Evolutionary conservation across 2,797 vertebrate species (phyloP), one percentile per base, ranked within the genome.

Genomic region (Tragopan temminckii): DNA sequence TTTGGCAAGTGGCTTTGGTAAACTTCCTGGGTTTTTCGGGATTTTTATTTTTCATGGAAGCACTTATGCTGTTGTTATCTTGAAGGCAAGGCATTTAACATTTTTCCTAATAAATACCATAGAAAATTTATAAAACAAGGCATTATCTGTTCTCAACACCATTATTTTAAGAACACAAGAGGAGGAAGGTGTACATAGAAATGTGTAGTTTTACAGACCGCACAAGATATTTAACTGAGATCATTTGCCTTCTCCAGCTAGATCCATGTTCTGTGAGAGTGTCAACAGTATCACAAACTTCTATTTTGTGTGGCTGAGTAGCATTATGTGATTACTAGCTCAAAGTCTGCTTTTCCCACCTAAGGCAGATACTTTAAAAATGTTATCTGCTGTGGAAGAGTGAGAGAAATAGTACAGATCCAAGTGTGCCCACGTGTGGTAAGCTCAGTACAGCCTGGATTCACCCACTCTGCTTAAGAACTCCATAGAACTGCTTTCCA

Each of bases 1-100:
- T 98, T 98, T 98, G 98, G 98, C 98, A 98, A 97, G 95, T 97
- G 97, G 97, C 98, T 98, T 97, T 98, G 98, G 98, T 98, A 97
- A 96, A 95, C 94, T 89, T 96, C 96, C 89, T 25, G 95, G 96
- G 94, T 95, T 94, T 93, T 93, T 96, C 82, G 70, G 95, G 87
- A 71, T 77, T 94, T 89, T 95, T 77, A 57, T 82, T 61, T 40
- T 72, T 64, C 86, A 88, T 97, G 97, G 96, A 98, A 98, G 98
- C 96, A 97, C 95, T 97, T 97, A 97, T 40, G 71, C 93, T 89
- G 96, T 84, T 97, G 96, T 94, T 97, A 85, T 95, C 84, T 94
- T 80, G 96, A 95, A 97, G 95, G 97, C 97, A 98, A 98, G 98
- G 98, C 96, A 86, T 97, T 96, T 55, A 96, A 78, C 90, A 15